Evolutionary conservation across 2,888 invertebrate species (phyloP), one percentile per base, ranked within the genome.

Genomic region (Sesia bembeciformis): DNA sequence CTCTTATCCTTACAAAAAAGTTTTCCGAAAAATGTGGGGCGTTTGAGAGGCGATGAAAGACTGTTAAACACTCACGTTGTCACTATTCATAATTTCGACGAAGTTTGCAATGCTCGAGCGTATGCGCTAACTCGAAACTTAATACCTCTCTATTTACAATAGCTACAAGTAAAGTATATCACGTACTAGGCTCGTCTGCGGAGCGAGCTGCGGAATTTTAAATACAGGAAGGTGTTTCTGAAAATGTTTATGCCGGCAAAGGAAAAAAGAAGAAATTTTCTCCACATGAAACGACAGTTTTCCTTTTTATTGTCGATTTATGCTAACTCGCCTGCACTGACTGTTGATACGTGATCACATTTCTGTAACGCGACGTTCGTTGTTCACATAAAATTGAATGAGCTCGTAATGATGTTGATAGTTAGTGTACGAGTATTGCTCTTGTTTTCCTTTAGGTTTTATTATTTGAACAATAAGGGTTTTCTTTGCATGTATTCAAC

Each of bases 131-230:
- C 70, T 74, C 72, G 67, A 64, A 76, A 74, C 72, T 70, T 62
- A 68, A 68, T 69, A 70, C 70, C 67, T 70, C 23, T 23, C 76
- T 82, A 80, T 83, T 81, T 80, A 76, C 73, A 74, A 79, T 53
- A 43, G 49, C 39, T 80, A 78, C 78, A 71, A 71, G 72, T 69
- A 86, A 88, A 87, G 86, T 84, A 81, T 78, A 83, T 74, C 88
- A 89, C 88, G 88, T 88, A 65, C 62, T 73, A 80, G 84, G 80
- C 81, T 66, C 72, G 72, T 65, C 73, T 70, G 62, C 65, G 68
- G 66, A 61, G 67, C 70, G 65, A 69, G 68, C 75, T 62, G 58
- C 64, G 60, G 88, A 89, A 89, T 89, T 80, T 88, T 85, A 88
- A 88, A 84, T 80, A 81, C 74, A 70, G 57, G 67, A 73, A 78